Percentiles rank a stretch among this genome's conserved stretches.
These are phyloP conservation scores for Epinotia bilunana DNA, from an alignment of 2,888 invertebrate species.

Conservation along the genomic window DNA sequence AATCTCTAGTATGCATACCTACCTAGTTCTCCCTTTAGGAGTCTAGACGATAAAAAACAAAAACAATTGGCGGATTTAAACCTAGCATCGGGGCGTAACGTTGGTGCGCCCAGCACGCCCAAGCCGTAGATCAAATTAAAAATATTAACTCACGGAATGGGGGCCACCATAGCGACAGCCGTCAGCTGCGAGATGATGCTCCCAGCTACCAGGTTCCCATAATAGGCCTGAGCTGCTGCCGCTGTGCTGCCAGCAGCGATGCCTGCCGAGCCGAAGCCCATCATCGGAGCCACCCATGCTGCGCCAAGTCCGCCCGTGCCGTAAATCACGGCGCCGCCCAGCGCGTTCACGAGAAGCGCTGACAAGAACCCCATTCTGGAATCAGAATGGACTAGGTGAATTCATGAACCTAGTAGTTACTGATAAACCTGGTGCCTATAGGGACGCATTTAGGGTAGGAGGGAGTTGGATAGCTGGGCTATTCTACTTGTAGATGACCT, in stretches of 20 bases:
- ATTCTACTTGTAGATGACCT: too few relatives aligned
- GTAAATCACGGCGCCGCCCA: conserved; percentile 42
- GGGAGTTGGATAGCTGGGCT: too few relatives aligned
- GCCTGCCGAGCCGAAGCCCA: conserved; percentile 68
- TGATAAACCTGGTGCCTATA: too few relatives aligned
- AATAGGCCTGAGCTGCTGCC: conserved; percentile 70
- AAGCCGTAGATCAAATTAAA: not conserved
- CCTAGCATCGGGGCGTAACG: too few relatives aligned
- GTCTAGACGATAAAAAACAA: too few relatives aligned
- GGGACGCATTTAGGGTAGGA: too few relatives aligned
- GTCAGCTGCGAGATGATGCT: conserved; percentile 69
- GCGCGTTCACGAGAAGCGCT: conserved; percentile 18
- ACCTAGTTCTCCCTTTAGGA: too few relatives aligned
- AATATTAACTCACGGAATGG: conserved; percentile 62
- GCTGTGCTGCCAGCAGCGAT: conserved; percentile 67
- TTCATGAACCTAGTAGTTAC: too few relatives aligned
- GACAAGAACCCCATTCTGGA: conserved; percentile 36
- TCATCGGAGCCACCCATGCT: conserved; percentile 59
- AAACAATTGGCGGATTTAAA: too few relatives aligned
- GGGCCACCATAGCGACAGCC: conserved; percentile 70
- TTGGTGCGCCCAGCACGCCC: too few relatives aligned
- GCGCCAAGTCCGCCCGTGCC: conserved; percentile 40
- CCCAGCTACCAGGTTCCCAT: conserved; percentile 70
- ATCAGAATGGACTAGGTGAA: not conserved
- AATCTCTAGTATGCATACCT: too few relatives aligned